A percentile compares a stretch with the other conserved stretches of the same genome.
Evolutionary conservation across 2,888 invertebrate genomes (phyloP).

Genomic region (Harpalus rubripes): DNA sequence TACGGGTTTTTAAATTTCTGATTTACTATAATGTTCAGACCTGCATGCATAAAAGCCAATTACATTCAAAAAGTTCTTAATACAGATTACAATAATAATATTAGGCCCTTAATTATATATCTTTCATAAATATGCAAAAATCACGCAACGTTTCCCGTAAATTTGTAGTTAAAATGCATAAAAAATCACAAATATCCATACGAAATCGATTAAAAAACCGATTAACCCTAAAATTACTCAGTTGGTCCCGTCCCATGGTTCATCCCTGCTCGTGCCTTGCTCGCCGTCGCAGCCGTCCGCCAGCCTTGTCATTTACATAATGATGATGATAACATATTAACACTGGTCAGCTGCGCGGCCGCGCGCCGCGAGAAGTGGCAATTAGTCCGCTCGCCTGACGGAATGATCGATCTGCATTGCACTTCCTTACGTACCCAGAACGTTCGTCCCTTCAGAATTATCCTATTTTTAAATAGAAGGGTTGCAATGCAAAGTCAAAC

Average conservation of each 20-base stretch:
- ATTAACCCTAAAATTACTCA: conserved; percentile 25
- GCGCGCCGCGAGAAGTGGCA: conserved; percentile 71
- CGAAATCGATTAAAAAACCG: conserved; percentile 37
- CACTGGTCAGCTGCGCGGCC: conserved; percentile 75
- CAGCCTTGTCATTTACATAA: conserved; percentile 75
- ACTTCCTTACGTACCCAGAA: not conserved
- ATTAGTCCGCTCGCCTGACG: conserved; percentile 71
- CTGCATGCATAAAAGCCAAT: not conserved
- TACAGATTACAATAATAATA: not conserved
- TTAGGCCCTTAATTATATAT: not conserved
- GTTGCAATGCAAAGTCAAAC: no score
- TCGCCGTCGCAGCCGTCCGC: conserved; percentile 31
- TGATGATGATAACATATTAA: conserved; percentile 76
- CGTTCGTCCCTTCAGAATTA: no score
- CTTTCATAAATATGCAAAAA: conserved; percentile 33
- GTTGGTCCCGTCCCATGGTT: not conserved
- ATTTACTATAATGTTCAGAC: not conserved
- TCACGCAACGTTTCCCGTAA: conserved; percentile 15
- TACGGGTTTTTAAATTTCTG: no score
- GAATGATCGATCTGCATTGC: conserved; percentile 62
- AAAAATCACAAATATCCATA: conserved; percentile 22
- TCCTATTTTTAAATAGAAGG: no score
- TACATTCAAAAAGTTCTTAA: not conserved
- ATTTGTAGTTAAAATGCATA: conserved; percentile 7
- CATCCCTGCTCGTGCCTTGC: not conserved